Evolutionary conservation across 2,113 vertebrate genomes (phyloP).

Genomic region (Centrocercus urophasianus): DNA sequence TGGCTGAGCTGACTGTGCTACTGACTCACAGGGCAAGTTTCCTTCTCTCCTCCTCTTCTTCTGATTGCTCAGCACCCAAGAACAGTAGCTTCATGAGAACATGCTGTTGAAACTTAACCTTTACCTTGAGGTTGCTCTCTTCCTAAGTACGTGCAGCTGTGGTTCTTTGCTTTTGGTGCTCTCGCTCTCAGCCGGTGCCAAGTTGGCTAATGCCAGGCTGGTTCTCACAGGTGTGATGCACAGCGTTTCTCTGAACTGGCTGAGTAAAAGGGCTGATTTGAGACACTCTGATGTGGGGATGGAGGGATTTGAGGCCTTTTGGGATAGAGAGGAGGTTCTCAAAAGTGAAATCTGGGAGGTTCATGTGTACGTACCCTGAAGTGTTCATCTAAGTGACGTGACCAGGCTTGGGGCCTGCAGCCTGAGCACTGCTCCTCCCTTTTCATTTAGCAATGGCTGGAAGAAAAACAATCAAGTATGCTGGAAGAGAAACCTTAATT

Average conservation of each 20-base stretch:
- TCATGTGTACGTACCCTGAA: neutral
- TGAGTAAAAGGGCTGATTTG: neutral
- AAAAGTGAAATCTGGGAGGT: neutral
- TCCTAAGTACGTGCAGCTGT: neutral
- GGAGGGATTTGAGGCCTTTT: neutral
- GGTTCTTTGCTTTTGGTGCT: neutral
- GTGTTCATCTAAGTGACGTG: neutral
- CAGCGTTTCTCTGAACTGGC: neutral
- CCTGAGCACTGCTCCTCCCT: neutral
- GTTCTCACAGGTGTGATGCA: neutral
- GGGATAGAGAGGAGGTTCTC: neutral
- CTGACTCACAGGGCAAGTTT: constrained; percentile 34
- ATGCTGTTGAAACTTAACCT: neutral
- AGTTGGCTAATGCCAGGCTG: neutral
- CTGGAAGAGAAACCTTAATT: constrained; percentile 63
- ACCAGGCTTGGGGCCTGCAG: neutral
- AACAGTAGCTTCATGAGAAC: neutral
- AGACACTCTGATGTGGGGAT: neutral
- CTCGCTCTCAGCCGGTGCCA: neutral
- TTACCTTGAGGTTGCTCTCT: neutral
- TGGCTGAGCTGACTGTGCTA: neutral
- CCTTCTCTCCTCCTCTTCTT: neutral
- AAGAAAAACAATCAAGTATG: constrained; percentile 61
- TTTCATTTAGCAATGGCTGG: constrained; percentile 45
- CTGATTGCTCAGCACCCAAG: neutral